Evolutionary conservation across 2,797 vertebrate species (phyloP), one percentile per base, ranked within the genome.

Genomic region (Pseudochirops corinnae): DNA sequence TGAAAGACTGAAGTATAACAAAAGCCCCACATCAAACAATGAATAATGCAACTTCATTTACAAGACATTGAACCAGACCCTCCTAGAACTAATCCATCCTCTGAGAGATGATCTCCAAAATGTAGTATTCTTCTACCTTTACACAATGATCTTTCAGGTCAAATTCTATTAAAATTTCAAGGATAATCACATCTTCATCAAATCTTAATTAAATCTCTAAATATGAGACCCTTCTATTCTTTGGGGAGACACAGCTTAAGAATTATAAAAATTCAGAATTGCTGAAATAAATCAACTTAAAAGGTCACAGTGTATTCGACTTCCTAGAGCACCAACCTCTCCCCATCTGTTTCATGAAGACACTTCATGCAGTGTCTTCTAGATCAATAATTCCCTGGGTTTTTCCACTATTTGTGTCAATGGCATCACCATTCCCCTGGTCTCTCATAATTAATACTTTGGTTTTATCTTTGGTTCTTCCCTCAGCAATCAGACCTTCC

Each of bases 71-170:
- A 13, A 0, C 39, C 50, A 50, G 56, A 28, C 60, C 26, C 9
- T 46, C 10, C 10, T 28, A 90, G 55, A 53, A 21, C 67, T 4
- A 53, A 29, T 26, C 57, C 3, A 4, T 29, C 28, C 24, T 74
- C 82, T 7, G 11, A 12, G 56, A 91, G 67, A 29, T 33, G 92
- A 50, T 56, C 26, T 39, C 33, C 18, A 46, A 58, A 92, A 97
- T 90, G 39, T 5, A 24, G 11, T 1, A 74, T 39, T 56, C 94
- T 94, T 91, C 53, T 56, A 92, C 60, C 12, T 92, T 93, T 0
- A 92, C 14, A 29, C 92, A 96, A 95, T 55, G 55, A 14, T 93
- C 90, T 92, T 90, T 92, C 21, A 93, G 74, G n/a, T 93, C n/a
- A 91, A 82, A 82, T 90, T 93, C 94, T 33, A 46, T 57, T 74